Evolutionary conservation across 2,113 vertebrate species (phyloP), one percentile per base, ranked within the genome.

Genomic region (Glaucidium brasilianum): DNA sequence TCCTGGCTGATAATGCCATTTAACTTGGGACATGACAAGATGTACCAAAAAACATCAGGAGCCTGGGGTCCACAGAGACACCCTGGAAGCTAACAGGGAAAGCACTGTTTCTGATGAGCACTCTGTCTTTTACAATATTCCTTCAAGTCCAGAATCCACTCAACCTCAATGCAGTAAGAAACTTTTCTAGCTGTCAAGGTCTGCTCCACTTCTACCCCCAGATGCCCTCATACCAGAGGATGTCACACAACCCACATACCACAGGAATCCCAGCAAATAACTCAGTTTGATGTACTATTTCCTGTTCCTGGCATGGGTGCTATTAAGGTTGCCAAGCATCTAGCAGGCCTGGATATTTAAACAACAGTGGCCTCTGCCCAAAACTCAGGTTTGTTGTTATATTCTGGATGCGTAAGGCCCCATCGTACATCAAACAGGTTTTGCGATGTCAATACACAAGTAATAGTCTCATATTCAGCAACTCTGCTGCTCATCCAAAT

Each of bases 1-100:
- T 89, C 47, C 69, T 52, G 68, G 43, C 23, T 64, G 35, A 72
- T 87, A 71, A 87, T 26, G 22, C 47, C 77, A 68, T 87, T 90
- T 87, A 74, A 59, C 26, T 22, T 15, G n/a, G 52, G 68, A 63
- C 32, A 41, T 59, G 72, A 94, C 56, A 77, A 81, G 60, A 87
- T 29, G 55, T 73, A 94, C 85, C 83, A 72, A 75, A 91, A 67
- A 59, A 14, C 26, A 84, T 15, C 68, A 94, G 35, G 50, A 79
- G 59, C 67, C 63, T 53, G 29, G 41, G 60, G 56, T 75, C 56
- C 55, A 35, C 3, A 8, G 47, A 78, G 50, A 90, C 64, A 67
- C 43, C 5, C 64, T 77, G n/a, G 29, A 89, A 92, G 63, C 22
- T 37, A 64, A 77, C 0, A 1, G 25, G 30, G 69, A 79, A 82